Evolutionary conservation across 1,140 invertebrate species (phyloP).

Genomic region (Monochamus saltuarius): DNA sequence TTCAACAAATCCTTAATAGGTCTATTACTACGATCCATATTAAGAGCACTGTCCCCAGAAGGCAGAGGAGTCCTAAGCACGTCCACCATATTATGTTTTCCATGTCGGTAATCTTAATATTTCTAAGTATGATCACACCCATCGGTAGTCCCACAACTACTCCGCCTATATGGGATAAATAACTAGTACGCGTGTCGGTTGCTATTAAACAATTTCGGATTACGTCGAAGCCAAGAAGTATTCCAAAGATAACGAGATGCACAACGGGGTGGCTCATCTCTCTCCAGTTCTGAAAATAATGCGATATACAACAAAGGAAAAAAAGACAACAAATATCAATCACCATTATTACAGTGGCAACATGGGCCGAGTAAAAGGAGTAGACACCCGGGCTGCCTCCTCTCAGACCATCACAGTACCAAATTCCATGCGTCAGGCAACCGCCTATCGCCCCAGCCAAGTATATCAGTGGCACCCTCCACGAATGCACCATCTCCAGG

Average conservation of each 20-base stretch:
- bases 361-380: constrained; percentile 90
- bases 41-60: constrained; percentile 59
- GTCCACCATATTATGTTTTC: constrained; percentile 81
- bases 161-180: constrained; percentile 57
- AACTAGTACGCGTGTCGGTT: constrained; percentile 50
- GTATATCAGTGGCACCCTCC: constrained; percentile 82
- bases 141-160: constrained; percentile 81
- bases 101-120: constrained; percentile 82
- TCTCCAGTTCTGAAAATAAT: constrained; percentile 74
- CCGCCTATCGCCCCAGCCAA: constrained; percentile 80
- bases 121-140: constrained; percentile 85
- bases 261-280: constrained; percentile 89
- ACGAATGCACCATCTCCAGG: constrained; percentile 93
- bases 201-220: constrained; percentile 69
- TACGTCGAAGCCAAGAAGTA: constrained; percentile 70
- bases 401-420: constrained; percentile 70
- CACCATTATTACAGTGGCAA: constrained; percentile 94
- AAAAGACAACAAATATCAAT: constrained; percentile 32
- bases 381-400: constrained; percentile 97
- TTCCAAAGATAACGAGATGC: constrained; percentile 74
- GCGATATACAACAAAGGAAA: constrained; percentile 2
- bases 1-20: no score
- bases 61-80: constrained; percentile 66
- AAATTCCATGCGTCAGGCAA: constrained; percentile 67
- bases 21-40: not conserved